Evolutionary conservation across 92 coral and sea anemone genomes (phyloP).

Genomic region (Umimayanthus kanabou): DNA sequence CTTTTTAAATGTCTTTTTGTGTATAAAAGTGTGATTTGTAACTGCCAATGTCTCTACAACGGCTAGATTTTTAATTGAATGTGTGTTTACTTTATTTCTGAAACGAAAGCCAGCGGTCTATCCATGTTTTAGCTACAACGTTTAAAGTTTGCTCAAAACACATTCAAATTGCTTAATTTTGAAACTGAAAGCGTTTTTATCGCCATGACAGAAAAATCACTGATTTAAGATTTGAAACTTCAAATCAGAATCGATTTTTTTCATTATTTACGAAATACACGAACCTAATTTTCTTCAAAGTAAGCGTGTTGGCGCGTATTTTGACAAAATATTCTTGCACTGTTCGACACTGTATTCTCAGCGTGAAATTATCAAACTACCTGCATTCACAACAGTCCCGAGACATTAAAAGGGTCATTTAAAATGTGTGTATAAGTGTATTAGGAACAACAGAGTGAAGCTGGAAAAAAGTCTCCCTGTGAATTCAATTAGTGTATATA

Average conservation of each 20-base stretch:
- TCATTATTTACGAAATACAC: conserved; percentile 3
- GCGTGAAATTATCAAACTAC: not conserved
- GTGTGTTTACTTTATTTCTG: conserved; percentile 19
- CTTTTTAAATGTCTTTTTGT: not conserved
- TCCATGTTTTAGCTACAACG: conserved; percentile 24
- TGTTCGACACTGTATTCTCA: not conserved
- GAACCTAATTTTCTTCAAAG: not conserved
- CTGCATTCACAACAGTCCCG: not conserved
- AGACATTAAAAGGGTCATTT: not conserved
- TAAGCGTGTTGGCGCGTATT: not conserved
- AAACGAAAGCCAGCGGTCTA: conserved; percentile 15
- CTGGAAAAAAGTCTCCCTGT: not conserved
- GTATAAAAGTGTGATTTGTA: conserved; percentile 5
- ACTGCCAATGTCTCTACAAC: conserved; percentile 21
- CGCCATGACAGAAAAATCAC: not conserved
- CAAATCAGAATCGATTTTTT: not conserved
- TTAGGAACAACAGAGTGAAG: not conserved
- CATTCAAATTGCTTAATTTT: not conserved
- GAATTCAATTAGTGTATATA: not conserved
- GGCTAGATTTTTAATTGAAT: conserved; percentile 31
- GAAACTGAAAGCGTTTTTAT: not conserved
- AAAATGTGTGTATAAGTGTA: not conserved
- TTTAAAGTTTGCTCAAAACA: not conserved
- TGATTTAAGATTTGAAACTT: not conserved
- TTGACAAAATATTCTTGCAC: not conserved